phyloP scores from a whole-genome alignment of 2,888 invertebrate genomes.

The Leptinotarsa haldemani region DNA sequence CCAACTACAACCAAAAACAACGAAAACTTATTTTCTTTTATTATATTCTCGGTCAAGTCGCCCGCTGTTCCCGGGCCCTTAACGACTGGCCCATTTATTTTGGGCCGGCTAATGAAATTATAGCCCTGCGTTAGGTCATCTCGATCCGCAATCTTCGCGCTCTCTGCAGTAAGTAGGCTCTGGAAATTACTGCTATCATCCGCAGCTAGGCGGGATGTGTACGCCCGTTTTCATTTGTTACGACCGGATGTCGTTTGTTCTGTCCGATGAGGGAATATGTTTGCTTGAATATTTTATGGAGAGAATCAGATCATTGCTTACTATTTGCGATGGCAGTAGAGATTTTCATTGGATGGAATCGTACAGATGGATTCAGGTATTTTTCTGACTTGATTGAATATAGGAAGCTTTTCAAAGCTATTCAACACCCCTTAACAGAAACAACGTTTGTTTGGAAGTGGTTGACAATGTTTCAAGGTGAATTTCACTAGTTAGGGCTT shows the following conservation, averaged over 20 bases:
- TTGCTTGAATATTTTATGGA: background rate
- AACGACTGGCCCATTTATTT: slow-evolving; percentile 68
- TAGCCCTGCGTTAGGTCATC: slow-evolving; percentile 65
- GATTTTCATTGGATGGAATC: no score
- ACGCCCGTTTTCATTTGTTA: slow-evolving; percentile 16
- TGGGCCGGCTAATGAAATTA: slow-evolving; percentile 70
- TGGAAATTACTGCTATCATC: slow-evolving; percentile 53
- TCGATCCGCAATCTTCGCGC: slow-evolving; percentile 57
- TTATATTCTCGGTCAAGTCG: slow-evolving; percentile 45
- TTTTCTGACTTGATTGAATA: no score
- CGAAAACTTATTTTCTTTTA: slow-evolving; percentile 31
- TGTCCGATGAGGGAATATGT: slow-evolving; percentile 11
- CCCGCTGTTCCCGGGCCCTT: slow-evolving; percentile 59
- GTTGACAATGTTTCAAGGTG: no score
- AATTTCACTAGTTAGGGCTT: no score
- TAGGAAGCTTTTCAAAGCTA: no score
- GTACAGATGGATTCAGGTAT: no score
- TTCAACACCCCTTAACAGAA: no score
- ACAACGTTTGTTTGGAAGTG: no score
- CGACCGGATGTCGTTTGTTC: slow-evolving; percentile 14
- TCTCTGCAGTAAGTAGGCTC: slow-evolving; percentile 42
- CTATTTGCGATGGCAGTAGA: no score
- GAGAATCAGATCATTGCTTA: background rate
- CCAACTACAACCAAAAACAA: slow-evolving; percentile 28
- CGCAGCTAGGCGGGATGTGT: slow-evolving; percentile 38